Evolutionary conservation across 2,797 vertebrate species (phyloP), one percentile per base, ranked within the genome.

Genomic region (Macrochelys suwanniensis): DNA sequence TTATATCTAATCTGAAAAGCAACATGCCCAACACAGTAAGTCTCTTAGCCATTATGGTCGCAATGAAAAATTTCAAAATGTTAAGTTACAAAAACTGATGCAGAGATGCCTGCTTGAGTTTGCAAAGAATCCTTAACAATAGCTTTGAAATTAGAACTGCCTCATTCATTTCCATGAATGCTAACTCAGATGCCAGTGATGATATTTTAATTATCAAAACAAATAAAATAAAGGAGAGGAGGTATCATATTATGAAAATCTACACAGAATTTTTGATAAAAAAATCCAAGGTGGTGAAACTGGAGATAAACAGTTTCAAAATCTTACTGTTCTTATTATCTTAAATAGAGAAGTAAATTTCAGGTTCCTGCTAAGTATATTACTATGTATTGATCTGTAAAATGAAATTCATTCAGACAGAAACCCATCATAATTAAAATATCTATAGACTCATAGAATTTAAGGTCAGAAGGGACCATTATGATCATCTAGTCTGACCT

Each of bases 231-330:
- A 54, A 53, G 10, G 13, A 54, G 15, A 84, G 71, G 33, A 83
- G 21, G 78, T 17, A 71, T 10, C 50, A 16, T 21, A 90, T 68
- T 92, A 61, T 85, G 12, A 83, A 88, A 85, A 50, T 25, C 50
- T 59, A 33, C 33, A 17, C 3, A 9, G 10, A 17, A 26, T 12
- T 92, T 59, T n/a, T 16, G 5, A 53, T 11, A 31, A 6, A 1
- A 26, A 78, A 49, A 59, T 61, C 42, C n/a, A 16, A 4, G 31
- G 0, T 76, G 1, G 0, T 26, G 11, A 85, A 56, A 26, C 25
- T 85, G 82, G 59, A 85, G n/a, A 51, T 10, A 86, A 93, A 57
- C 49, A 45, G 53, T 45, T 68, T 49, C 45, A 80, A 78, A 91
- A 9, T 56, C n/a, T 82, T 42, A 56, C 78, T 12, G 37, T 59